A percentile compares a stretch with the other conserved stretches of the same genome.
Conservation (phyloP, 2,888 invertebrate species). For the Byasa hedistus region DNA sequence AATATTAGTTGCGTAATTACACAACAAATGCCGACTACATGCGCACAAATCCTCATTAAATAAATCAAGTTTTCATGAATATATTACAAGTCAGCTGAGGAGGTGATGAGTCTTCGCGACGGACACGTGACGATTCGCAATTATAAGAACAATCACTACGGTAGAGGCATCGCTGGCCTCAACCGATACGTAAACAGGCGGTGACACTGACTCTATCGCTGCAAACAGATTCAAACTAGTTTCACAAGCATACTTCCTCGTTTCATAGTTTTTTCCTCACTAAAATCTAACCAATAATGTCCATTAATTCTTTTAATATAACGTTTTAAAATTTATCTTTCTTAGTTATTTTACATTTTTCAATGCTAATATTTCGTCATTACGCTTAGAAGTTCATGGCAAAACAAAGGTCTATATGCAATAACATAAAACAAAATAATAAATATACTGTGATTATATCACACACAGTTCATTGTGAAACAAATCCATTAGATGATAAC, state of each 20-base stretch:
- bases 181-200: constrained; percentile 26
- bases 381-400: constrained; percentile 4
- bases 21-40: constrained; percentile 16
- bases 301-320: neutral
- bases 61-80: constrained; percentile 42
- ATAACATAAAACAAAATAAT: constrained; percentile 11
- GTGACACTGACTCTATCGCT: constrained; percentile 22
- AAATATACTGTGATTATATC: neutral
- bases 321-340: neutral
- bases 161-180: constrained; percentile 30
- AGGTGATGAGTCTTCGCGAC: constrained; percentile 43
- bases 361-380: constrained; percentile 9
- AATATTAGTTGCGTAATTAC: constrained; percentile 4
- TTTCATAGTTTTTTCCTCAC: constrained; percentile 16
- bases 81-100: constrained; percentile 37
- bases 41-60: constrained; percentile 42
- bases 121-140: constrained; percentile 55
- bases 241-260: constrained; percentile 27
- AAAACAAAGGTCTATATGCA: constrained; percentile 5
- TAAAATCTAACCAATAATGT: constrained; percentile 7
- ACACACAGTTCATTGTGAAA: neutral
- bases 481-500: neutral
- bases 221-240: constrained; percentile 31
- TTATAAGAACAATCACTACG: constrained; percentile 51
- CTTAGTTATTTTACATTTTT: neutral